Conservation (phyloP, 92 coral and sea anemone species). For the Zoanthus sansibaricus region DNA sequence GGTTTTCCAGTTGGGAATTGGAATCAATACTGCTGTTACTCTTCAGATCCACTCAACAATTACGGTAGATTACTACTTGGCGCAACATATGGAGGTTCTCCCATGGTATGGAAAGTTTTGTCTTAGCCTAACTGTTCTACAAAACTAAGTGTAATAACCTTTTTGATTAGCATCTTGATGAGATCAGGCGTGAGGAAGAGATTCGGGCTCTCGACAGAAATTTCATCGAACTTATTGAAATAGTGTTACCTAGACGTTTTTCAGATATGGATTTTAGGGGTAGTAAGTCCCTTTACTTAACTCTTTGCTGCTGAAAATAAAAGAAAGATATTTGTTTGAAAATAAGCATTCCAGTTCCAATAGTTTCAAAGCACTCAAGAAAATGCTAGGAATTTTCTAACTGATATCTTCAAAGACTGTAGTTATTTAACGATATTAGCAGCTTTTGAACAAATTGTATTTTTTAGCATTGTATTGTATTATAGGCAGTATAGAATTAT, state of each 20-base stretch:
- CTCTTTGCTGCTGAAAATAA: too few species aligned
- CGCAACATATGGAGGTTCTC: slow-evolving; percentile 11
- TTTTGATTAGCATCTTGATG: not conserved
- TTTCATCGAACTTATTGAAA: too few species aligned
- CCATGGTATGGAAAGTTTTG: not conserved
- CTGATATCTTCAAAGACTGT: not conserved
- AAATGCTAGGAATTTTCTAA: not conserved
- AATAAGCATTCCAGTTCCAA: too few species aligned
- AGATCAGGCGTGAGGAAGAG: not conserved
- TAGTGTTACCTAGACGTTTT: too few species aligned
- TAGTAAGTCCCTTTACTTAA: too few species aligned
- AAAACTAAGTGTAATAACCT: not conserved
- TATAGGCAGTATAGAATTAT: too few species aligned
- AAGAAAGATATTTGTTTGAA: too few species aligned
- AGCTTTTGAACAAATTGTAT: not conserved
- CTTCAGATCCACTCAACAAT: slow-evolving; percentile 4
- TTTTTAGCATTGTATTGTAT: not conserved
- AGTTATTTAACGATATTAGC: not conserved
- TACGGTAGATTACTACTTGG: slow-evolving; percentile 36
- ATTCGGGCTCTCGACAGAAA: not conserved
- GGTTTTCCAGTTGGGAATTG: not conserved
- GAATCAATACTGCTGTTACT: slow-evolving; percentile 38
- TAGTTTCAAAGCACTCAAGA: too few species aligned
- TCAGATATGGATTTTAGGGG: too few species aligned
- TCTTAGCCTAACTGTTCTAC: not conserved